phyloP scores from a whole-genome alignment of 2,888 invertebrate species.

The Dryomyza anilis region DNA sequence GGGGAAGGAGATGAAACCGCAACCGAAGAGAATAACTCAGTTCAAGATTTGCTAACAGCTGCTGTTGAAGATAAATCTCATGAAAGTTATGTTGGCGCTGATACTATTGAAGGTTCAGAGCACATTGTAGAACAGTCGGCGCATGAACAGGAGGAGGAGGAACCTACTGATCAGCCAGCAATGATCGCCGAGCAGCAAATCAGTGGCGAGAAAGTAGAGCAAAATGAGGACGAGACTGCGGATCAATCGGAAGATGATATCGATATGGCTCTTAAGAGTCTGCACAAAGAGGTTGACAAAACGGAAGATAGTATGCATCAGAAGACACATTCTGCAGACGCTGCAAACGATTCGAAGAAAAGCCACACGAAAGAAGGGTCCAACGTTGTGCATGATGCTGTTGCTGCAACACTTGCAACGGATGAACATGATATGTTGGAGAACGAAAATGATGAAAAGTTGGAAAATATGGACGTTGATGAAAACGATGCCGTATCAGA shows the following conservation, averaged over 20 bases:
- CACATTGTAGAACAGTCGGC: slow-evolving; percentile 34
- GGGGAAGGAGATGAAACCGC: slow-evolving; percentile 43
- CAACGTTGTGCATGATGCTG: not conserved
- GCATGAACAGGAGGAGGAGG: slow-evolving; percentile 36
- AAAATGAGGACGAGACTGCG: not conserved
- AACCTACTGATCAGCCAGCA: slow-evolving; percentile 24
- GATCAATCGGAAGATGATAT: slow-evolving; percentile 45
- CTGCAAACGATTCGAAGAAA: too few relatives aligned
- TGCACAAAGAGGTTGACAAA: slow-evolving; percentile 43
- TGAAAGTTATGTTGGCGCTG: not conserved
- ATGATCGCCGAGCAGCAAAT: not conserved
- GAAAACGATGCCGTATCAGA: too few relatives aligned
- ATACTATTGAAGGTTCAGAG: not conserved
- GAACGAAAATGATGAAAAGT: not conserved
- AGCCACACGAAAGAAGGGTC: too few relatives aligned
- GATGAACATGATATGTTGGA: not conserved
- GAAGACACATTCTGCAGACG: too few relatives aligned
- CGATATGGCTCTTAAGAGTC: slow-evolving; percentile 48
- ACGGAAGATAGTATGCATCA: too few relatives aligned
- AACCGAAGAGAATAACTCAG: not conserved
- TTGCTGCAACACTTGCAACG: not conserved
- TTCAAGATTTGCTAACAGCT: too few relatives aligned
- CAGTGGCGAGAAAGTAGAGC: slow-evolving; percentile 38
- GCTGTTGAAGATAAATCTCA: not conserved
- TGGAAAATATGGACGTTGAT: too few relatives aligned